Conservation (phyloP, 2,113 vertebrate species). For the Nicator chloris region DNA sequence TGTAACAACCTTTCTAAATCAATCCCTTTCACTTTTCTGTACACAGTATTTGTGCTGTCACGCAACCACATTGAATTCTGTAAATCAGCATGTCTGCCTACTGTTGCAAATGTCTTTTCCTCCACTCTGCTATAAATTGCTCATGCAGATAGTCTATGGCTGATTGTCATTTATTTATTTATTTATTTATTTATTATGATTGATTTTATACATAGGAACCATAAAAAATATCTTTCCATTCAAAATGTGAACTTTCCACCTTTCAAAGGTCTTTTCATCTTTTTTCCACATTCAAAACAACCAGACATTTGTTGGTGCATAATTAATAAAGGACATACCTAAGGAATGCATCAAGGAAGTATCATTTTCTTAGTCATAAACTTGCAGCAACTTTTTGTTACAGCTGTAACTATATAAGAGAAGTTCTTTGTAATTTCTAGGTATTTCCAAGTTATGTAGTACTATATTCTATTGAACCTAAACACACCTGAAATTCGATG, state of each 20-base stretch:
- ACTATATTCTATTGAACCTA: background rate
- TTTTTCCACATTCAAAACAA: background rate
- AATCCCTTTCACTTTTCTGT: background rate
- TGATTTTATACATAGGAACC: background rate
- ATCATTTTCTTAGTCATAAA: background rate
- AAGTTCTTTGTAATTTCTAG: background rate
- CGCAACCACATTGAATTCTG: background rate
- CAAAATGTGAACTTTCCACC: background rate
- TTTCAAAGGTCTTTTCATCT: background rate
- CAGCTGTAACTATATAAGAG: background rate
- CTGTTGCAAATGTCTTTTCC: background rate
- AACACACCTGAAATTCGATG: background rate
- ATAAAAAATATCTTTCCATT: background rate
- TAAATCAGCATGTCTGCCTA: background rate
- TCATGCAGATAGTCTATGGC: background rate
- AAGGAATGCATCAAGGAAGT: background rate
- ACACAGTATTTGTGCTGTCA: background rate
- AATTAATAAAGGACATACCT: background rate
- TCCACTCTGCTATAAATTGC: background rate
- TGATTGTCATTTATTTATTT: background rate
- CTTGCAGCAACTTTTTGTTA: background rate
- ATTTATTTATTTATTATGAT: background rate
- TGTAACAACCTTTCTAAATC: background rate
- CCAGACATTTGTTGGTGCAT: background rate
- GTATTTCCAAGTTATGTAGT: background rate